Evolutionary conservation across 2,113 vertebrate genomes (phyloP).

Genomic region (Hippocampus zosterae): DNA sequence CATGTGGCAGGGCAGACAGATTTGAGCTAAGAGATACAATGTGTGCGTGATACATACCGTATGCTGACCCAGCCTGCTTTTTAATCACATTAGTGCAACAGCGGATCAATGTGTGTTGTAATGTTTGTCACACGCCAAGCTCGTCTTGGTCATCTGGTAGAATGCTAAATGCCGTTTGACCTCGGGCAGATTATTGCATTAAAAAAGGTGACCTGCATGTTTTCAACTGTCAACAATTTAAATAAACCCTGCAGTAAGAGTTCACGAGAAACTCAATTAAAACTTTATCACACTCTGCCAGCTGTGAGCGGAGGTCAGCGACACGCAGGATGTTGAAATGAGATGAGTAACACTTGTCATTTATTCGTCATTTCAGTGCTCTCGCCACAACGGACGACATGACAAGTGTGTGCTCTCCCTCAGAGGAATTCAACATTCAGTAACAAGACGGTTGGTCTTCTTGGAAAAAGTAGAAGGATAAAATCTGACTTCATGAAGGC

Average conservation of each 20-base stretch:
- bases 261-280: slow-evolving; percentile 4
- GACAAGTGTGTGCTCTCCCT: neutral
- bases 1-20: slow-evolving; percentile 1
- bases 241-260: neutral
- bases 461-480: neutral
- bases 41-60: neutral
- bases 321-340: neutral
- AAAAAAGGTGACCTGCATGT: neutral
- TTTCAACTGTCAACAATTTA: neutral
- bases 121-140: neutral
- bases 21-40: neutral
- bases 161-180: neutral
- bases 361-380: slow-evolving; percentile 31
- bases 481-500: neutral
- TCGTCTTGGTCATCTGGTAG: neutral
- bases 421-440: slow-evolving; percentile 8
- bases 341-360: slow-evolving; percentile 1
- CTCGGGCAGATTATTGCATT: neutral
- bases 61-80: neutral
- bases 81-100: neutral
- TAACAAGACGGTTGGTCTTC: slow-evolving; percentile 5
- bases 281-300: slow-evolving; percentile 7
- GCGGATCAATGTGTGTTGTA: neutral
- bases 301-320: neutral
- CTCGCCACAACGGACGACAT: slow-evolving; percentile 6